Conservation (phyloP, 2,797 vertebrate species). For the Helostoma temminkii region DNA sequence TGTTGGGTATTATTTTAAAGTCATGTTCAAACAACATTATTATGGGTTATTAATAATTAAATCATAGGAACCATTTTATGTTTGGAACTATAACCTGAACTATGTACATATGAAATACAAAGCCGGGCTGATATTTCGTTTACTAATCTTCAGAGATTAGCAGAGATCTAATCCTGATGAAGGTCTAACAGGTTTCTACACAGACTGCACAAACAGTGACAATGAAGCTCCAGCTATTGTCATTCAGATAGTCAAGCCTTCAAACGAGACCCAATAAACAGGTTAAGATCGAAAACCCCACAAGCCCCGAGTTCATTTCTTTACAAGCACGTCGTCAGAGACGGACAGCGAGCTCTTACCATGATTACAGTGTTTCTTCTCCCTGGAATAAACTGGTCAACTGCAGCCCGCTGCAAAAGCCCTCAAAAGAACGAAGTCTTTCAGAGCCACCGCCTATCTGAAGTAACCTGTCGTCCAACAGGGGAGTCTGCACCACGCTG, state of each 20-base stretch:
- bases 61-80: no score
- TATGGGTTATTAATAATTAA: neutral
- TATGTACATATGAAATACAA: neutral
- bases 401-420: slow-evolving; percentile 4
- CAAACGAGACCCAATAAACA: neutral
- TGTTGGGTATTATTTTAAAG: neutral
- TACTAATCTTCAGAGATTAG: neutral
- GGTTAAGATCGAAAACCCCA: neutral
- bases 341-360: slow-evolving; percentile 67
- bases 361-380: slow-evolving; percentile 54
- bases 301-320: slow-evolving; percentile 9
- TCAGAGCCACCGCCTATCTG: slow-evolving; percentile 21
- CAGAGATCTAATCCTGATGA: neutral
- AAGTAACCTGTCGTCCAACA: slow-evolving; percentile 38
- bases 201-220: neutral
- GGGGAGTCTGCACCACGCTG: neutral
- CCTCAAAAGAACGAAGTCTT: slow-evolving; percentile 27
- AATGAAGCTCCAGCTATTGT: neutral
- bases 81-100: no score
- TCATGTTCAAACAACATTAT: neutral
- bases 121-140: no score
- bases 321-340: neutral
- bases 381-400: slow-evolving; percentile 17
- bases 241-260: neutral
- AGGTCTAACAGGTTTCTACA: slow-evolving; percentile 3